Evolutionary conservation across 1,140 invertebrate species (phyloP).

Genomic region (Coptotermes formosanus): DNA sequence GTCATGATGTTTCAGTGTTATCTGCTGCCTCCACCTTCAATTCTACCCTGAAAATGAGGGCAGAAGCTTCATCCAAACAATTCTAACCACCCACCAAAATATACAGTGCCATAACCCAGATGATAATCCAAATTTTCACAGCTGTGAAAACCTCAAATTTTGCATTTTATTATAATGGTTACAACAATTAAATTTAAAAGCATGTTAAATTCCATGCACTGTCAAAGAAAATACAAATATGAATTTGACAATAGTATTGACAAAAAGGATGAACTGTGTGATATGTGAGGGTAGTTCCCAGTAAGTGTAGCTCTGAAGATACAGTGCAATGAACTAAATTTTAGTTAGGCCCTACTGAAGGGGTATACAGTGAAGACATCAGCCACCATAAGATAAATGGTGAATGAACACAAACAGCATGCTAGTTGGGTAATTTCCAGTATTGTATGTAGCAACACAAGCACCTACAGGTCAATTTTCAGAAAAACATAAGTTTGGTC

Average conservation of each 20-base stretch:
- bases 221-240: slow-evolving; percentile 5
- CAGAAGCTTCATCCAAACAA: no score
- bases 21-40: no score
- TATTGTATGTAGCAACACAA: not conserved
- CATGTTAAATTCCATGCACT: not conserved
- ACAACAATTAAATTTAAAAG: not conserved
- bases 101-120: no score
- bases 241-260: not conserved
- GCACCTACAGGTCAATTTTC: slow-evolving; percentile 9
- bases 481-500: not conserved
- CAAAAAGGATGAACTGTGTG: not conserved
- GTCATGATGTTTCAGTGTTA: no score
- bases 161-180: not conserved
- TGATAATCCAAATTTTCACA: no score
- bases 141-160: not conserved
- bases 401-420: not conserved
- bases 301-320: not conserved
- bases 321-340: not conserved
- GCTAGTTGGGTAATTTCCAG: not conserved
- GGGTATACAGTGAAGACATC: not conserved
- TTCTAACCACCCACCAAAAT: no score
- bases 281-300: not conserved
- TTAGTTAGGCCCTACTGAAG: slow-evolving; percentile 14
- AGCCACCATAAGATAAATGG: not conserved
- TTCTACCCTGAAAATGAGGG: no score